phyloP scores from a whole-genome alignment of 1,140 invertebrate species.

The Calycopis cecrops region DNA sequence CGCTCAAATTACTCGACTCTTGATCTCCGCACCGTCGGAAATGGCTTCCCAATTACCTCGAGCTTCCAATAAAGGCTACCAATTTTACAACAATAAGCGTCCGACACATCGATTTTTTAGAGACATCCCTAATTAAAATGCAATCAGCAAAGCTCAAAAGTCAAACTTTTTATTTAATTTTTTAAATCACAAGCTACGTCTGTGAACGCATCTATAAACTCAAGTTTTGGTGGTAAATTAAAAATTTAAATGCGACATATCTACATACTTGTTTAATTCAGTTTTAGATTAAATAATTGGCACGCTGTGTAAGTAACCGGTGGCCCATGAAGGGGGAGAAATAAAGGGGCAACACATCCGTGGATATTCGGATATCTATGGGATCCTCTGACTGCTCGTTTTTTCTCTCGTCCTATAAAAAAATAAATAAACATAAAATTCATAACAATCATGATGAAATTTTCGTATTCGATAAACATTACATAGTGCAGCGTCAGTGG shows the following conservation, averaged over 20 bases:
- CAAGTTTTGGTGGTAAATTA: constrained; percentile 26
- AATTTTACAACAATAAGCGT: no score
- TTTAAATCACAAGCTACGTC: background rate
- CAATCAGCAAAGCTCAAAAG: background rate
- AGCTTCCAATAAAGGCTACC: no score
- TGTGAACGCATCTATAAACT: constrained; percentile 13
- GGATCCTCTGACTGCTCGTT: no score
- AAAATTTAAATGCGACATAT: constrained; percentile 18
- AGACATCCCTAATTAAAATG: no score
- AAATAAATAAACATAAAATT: no score
- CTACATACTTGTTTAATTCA: constrained; percentile 7
- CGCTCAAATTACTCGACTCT: background rate
- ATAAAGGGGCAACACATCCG: no score
- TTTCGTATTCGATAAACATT: constrained; percentile 97
- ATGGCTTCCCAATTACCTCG: background rate
- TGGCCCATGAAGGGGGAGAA: no score
- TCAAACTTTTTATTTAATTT: background rate
- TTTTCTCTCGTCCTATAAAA: no score
- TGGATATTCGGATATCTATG: no score
- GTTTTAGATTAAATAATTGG: background rate
- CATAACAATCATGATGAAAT: no score
- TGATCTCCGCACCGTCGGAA: background rate
- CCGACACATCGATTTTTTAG: no score
- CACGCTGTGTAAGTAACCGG: no score
- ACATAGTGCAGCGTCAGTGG: constrained; percentile 90